These are phyloP conservation scores for Atlantisia rogersi DNA, from an alignment of 2,113 vertebrate genomes.

Conservation along the genomic window DNA sequence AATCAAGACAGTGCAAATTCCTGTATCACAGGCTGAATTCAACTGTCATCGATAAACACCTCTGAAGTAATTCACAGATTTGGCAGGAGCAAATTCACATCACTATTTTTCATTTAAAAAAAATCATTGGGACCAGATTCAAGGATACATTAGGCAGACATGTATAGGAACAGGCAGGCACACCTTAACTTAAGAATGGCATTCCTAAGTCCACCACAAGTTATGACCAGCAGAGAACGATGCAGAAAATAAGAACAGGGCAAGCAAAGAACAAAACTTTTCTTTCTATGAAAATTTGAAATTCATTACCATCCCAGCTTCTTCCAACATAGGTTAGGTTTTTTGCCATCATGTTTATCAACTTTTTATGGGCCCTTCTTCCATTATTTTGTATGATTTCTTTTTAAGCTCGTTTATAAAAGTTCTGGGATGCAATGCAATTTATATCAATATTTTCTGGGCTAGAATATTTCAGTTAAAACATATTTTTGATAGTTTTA, in stretches of 20 bases:
- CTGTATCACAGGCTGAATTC: not conserved
- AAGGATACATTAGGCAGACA: not conserved
- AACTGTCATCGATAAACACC: not conserved
- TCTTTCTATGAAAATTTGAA: not conserved
- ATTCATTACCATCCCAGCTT: not conserved
- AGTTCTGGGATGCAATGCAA: not conserved
- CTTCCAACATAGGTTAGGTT: not conserved
- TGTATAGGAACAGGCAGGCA: not conserved
- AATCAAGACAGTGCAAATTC: not conserved
- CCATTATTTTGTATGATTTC: not conserved
- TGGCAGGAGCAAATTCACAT: not conserved
- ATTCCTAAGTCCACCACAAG: not conserved
- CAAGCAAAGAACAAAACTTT: not conserved
- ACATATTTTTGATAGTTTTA: not conserved
- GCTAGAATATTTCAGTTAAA: not conserved
- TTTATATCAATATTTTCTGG: not conserved
- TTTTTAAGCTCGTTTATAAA: not conserved
- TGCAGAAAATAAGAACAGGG: not conserved
- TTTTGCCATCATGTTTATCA: not conserved
- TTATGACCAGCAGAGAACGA: not conserved
- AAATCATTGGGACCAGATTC: not conserved
- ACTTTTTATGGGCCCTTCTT: not conserved
- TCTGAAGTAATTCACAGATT: conserved; percentile 6
- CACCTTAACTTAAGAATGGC: not conserved
- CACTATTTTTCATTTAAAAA: not conserved